Evolutionary conservation across 1,140 invertebrate species (phyloP).

Genomic region (Drosophila malerkotliana): DNA sequence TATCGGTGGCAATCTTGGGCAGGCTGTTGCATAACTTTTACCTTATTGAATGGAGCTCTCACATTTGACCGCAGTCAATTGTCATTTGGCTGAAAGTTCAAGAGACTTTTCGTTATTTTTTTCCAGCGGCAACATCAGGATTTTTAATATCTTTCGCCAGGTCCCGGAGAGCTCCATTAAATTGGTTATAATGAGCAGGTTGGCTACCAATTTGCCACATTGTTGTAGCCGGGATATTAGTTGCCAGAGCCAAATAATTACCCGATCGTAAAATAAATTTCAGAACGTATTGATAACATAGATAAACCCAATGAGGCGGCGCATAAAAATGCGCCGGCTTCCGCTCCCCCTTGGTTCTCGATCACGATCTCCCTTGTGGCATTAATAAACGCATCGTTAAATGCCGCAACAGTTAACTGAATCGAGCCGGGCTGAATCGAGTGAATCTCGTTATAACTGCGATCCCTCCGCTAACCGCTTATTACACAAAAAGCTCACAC

Average conservation of each 20-base stretch:
- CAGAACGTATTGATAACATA: constrained; percentile 71
- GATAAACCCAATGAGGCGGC: constrained; percentile 57
- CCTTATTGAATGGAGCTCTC: constrained; percentile 34
- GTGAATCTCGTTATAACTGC: constrained; percentile 65
- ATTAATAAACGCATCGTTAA: constrained; percentile 79
- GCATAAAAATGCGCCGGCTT: constrained; percentile 43
- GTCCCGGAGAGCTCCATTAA: constrained; percentile 4
- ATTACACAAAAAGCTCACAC: constrained; percentile 66
- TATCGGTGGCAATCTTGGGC: constrained; percentile 53
- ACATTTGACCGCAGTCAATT: constrained; percentile 38
- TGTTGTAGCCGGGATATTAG: constrained; percentile 69
- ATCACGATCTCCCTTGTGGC: constrained; percentile 50
- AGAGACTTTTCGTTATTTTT: constrained; percentile 27
- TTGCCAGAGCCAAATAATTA: constrained; percentile 65
- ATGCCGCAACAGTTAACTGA: constrained; percentile 24
- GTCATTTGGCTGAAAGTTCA: constrained; percentile 26
- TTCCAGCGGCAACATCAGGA: not conserved
- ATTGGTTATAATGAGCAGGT: constrained; percentile 5
- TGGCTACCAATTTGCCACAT: constrained; percentile 33
- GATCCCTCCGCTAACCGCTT: constrained; percentile 41
- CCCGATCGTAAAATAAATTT: constrained; percentile 70
- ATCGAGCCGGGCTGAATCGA: constrained; percentile 2
- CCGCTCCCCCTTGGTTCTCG: constrained; percentile 2
- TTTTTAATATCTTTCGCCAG: not conserved
- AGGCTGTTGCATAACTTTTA: constrained; percentile 42